Conservation (phyloP, 1,140 invertebrate genomes). For the Chionoecetes opilio region DNA sequence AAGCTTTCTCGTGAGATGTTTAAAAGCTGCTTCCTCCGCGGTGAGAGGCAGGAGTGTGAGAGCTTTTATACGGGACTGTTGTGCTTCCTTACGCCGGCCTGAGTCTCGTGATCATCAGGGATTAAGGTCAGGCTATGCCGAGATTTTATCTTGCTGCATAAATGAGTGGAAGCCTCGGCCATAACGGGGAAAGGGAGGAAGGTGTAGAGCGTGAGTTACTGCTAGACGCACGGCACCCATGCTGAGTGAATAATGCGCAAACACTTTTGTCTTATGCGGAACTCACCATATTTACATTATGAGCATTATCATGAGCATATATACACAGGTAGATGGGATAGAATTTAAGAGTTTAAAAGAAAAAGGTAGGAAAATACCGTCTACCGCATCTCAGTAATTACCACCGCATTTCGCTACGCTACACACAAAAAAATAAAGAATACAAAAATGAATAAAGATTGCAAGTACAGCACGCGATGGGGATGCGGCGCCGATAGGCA, state of each 20-base stretch:
- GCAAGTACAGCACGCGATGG: no score
- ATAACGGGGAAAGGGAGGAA: conserved; percentile 13
- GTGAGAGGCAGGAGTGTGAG: neutral
- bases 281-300: neutral
- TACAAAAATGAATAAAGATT: neutral
- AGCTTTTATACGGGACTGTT: neutral
- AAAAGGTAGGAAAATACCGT: no score
- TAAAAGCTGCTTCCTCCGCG: neutral
- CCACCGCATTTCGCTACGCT: neutral
- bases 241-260: neutral
- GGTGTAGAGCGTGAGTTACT: neutral
- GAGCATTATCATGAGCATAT: neutral
- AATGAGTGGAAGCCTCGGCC: neutral
- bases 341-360: neutral
- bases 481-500: no score
- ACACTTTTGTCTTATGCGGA: neutral
- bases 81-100: neutral
- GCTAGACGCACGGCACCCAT: neutral
- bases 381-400: no score
- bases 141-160: conserved; percentile 11
- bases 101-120: neutral
- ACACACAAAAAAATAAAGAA: no score
- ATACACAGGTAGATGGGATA: neutral
- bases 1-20: neutral
- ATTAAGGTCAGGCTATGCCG: neutral